Conservation (phyloP, 2,888 invertebrate species). For the Leptopilina syphax region DNA sequence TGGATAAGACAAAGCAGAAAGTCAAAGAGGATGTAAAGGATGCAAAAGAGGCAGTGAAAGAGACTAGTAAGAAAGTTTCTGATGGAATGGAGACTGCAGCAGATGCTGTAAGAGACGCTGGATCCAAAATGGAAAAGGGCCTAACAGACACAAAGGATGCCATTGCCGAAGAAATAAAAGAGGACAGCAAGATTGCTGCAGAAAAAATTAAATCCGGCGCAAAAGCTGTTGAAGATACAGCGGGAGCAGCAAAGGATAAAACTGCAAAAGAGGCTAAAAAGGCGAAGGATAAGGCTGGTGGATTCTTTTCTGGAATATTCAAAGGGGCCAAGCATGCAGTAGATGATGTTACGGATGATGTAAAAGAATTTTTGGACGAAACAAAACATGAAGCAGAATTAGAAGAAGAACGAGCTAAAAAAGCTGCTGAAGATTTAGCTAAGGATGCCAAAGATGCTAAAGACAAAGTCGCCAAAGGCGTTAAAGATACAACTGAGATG, state of each 20-base stretch:
- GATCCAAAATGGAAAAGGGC: constrained; percentile 35
- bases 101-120: constrained; percentile 48
- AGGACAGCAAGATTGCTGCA: no score
- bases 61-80: neutral
- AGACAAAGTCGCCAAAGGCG: constrained; percentile 50
- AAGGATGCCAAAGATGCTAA: constrained; percentile 45
- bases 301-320: constrained; percentile 49
- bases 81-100: constrained; percentile 46
- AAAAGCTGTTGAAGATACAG: neutral
- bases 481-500: constrained; percentile 46
- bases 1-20: constrained; percentile 52
- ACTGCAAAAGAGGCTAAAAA: neutral
- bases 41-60: constrained; percentile 57
- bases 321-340: constrained; percentile 56
- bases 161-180: neutral
- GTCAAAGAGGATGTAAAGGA: constrained; percentile 58
- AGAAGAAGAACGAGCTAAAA: constrained; percentile 63
- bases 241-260: neutral
- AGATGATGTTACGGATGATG: constrained; percentile 52
- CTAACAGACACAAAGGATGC: no score
- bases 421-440: constrained; percentile 54
- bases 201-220: neutral
- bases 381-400: constrained; percentile 39
- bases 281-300: constrained; percentile 41
- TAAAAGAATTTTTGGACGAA: constrained; percentile 68